Conservation (phyloP, 2,113 vertebrate species). For the Podarcis raffonei region DNA sequence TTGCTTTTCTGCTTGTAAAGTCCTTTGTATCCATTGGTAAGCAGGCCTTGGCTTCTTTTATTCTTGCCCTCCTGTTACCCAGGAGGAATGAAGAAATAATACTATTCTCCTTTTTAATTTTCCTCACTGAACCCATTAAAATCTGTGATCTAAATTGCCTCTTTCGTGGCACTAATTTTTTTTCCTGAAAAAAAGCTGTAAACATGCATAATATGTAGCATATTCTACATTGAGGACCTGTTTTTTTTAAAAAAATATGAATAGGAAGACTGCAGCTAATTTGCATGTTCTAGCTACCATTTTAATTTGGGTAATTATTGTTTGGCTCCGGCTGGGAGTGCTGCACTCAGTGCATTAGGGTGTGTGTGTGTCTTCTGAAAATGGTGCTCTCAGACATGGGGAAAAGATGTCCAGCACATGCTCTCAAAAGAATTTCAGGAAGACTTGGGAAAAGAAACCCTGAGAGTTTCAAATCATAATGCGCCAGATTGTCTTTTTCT, state of each 20-base stretch:
- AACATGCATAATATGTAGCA: neutral
- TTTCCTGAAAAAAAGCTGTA: neutral
- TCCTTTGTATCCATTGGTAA: neutral
- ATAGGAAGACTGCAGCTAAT: neutral
- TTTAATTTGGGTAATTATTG: constrained; percentile 9
- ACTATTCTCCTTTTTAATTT: neutral
- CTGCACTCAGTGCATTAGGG: neutral
- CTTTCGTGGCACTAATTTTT: neutral
- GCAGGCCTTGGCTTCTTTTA: neutral
- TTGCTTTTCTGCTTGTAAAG: neutral
- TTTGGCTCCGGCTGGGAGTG: constrained; percentile 3
- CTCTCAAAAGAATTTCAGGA: neutral
- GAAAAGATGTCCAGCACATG: neutral
- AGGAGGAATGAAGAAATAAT: neutral
- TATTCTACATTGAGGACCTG: neutral
- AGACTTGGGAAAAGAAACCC: neutral
- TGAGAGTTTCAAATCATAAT: neutral
- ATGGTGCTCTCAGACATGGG: neutral
- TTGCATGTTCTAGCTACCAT: constrained; percentile 2
- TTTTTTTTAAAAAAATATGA: neutral
- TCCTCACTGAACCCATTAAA: constrained; percentile 16
- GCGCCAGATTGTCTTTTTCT: neutral
- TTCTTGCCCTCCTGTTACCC: neutral
- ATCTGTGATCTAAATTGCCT: neutral
- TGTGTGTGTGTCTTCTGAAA: neutral